phyloP scores from a whole-genome alignment of 2,797 vertebrate genomes.

The Anisognathus igniventris region DNA sequence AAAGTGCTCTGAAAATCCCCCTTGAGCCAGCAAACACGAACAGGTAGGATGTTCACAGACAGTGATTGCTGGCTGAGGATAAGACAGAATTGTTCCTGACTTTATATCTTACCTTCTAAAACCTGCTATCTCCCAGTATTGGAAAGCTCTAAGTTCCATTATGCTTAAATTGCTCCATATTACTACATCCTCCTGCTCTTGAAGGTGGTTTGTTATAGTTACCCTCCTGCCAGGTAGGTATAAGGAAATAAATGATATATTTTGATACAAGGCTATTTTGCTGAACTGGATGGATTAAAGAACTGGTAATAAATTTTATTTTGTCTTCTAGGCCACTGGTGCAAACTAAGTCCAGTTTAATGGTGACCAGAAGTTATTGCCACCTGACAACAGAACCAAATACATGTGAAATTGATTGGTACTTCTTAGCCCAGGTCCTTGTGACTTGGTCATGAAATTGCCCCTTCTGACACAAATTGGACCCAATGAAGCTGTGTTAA shows the following conservation, averaged over 20 bases:
- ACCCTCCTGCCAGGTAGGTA: neutral
- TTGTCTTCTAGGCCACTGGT: neutral
- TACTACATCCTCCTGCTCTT: neutral
- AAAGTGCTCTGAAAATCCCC: neutral
- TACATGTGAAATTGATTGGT: neutral
- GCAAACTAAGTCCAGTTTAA: neutral
- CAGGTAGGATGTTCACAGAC: slow-evolving; percentile 14
- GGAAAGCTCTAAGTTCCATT: slow-evolving; percentile 25
- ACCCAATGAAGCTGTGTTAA: neutral
- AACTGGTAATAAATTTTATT: slow-evolving; percentile 13
- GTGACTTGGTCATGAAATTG: neutral
- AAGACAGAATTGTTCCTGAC: slow-evolving; percentile 30
- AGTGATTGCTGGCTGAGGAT: slow-evolving; percentile 6
- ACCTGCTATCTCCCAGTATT: neutral
- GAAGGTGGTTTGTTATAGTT: slow-evolving; percentile 49
- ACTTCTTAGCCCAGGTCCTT: neutral
- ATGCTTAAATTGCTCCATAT: slow-evolving; percentile 40
- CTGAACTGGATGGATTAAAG: neutral
- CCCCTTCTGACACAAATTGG: neutral
- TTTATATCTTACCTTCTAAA: slow-evolving; percentile 36
- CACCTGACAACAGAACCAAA: neutral
- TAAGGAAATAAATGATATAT: slow-evolving; percentile 38
- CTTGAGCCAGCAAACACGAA: neutral
- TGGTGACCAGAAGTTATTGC: slow-evolving; percentile 6
- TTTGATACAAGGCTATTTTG: slow-evolving; percentile 39